Base-by-base conservation (phyloP, 2,888 invertebrate species). In the Temnothorax ravouxi region DNA sequence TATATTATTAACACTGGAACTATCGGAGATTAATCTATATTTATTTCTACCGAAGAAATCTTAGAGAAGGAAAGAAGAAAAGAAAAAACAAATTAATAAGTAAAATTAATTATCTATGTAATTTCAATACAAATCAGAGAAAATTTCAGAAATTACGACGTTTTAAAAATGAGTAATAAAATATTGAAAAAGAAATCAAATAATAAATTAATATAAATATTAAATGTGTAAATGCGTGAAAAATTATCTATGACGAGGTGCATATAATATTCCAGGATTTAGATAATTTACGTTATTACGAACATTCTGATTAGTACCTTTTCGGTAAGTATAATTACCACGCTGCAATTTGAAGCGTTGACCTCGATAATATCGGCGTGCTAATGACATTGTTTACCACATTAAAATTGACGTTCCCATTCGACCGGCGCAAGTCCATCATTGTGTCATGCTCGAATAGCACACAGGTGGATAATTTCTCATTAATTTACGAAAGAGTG, bases 351-450 rank as follows among this genome's bases (percentile, higher is more conserved):
- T 83, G 74, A 77, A 64, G 75, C 62, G 66, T 75, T n/a, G 61
- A 50, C 61, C 15, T 84, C 83, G 83, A 77, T 88, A 89, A 89
- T 88, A 75, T 83, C 83, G 75, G 76, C 79, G 83, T 83, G 88
- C 84, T 89, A 89, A 89, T 89, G 86, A 85, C 88, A 85, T 83
- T 89, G 86, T 89, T 89, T 89, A 81, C 84, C 81, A 69, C 85
- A 87, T 89, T 87, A 89, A 88, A 89, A 89, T 87, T 87, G 85
- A 84, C 84, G 84, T 66, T 74, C 50, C 59, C 86, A 67, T 83
- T 86, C 83, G 77, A 85, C 84, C 84, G 54, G 18, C 52, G 50
- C 86, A 85, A 88, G 88, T 89, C 85, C 83, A 89, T 89, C 86
- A 83, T 85, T 84, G 64, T 54, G 64, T 56, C 56, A 71, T 56